Percentiles rank a stretch among this genome's conserved stretches.
Evolutionary conservation across 2,888 invertebrate species (phyloP).

Genomic region (Volucella inflata): DNA sequence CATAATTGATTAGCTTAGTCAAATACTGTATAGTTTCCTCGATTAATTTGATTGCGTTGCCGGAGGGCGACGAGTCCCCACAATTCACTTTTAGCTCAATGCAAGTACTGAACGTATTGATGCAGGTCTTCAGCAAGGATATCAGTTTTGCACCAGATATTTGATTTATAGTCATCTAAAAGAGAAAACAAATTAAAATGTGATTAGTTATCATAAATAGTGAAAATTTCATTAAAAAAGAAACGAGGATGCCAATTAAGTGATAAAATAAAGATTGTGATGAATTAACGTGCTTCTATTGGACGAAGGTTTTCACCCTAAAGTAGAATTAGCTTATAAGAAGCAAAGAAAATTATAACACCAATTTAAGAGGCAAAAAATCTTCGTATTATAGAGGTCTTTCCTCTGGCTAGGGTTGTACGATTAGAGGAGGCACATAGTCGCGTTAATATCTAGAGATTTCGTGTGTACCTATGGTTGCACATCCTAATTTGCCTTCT

Average conservation of each 20-base stretch:
- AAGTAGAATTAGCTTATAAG: too few relatives aligned
- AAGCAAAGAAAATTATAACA: too few relatives aligned
- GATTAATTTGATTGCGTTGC: conserved; percentile 82
- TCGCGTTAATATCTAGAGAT: too few relatives aligned
- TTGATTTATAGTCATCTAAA: conserved; percentile 90
- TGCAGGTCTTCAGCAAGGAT: conserved; percentile 81
- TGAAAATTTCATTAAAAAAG: conserved; percentile 66
- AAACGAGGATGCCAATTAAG: not conserved
- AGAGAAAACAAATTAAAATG: conserved; percentile 77
- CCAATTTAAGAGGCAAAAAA: too few relatives aligned
- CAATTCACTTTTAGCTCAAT: conserved; percentile 79
- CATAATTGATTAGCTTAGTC: conserved; percentile 87
- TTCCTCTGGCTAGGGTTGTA: too few relatives aligned
- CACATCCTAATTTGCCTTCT: too few relatives aligned
- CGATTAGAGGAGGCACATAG: too few relatives aligned
- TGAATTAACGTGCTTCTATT: too few relatives aligned
- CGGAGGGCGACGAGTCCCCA: conserved; percentile 65
- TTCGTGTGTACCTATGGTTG: too few relatives aligned
- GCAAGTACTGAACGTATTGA: conserved; percentile 81
- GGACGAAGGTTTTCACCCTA: too few relatives aligned
- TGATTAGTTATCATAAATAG: conserved; percentile 34
- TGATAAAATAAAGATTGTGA: too few relatives aligned
- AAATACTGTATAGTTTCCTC: conserved; percentile 91
- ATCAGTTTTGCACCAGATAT: conserved; percentile 90
- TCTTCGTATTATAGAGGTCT: too few relatives aligned